These are phyloP conservation scores for Propithecus deckenii DNA, from an alignment of 2,797 vertebrate genomes.

Conservation along the genomic window DNA sequence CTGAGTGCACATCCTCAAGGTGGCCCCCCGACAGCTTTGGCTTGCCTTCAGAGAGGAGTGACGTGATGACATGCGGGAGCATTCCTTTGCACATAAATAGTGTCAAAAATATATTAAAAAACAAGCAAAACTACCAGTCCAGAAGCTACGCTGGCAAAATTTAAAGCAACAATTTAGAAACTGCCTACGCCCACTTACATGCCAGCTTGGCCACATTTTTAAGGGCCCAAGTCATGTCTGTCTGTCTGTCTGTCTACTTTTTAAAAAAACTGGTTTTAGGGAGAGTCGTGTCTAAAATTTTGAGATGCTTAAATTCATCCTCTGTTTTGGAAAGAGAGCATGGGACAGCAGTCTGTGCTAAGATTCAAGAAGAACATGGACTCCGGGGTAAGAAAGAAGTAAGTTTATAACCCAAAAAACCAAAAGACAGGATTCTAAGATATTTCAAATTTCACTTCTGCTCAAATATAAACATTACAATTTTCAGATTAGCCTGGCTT, in stretches of 20 bases:
- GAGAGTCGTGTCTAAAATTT: background rate
- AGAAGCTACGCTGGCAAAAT: constrained; percentile 6
- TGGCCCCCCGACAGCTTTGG: background rate
- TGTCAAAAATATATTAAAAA: constrained; percentile 16
- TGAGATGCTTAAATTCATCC: background rate
- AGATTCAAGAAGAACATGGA: background rate
- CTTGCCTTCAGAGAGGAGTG: background rate
- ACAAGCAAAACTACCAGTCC: background rate
- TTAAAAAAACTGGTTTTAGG: background rate
- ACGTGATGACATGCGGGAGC: background rate
- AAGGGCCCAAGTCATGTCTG: constrained; percentile 34
- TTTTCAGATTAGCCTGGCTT: background rate
- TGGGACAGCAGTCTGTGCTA: background rate
- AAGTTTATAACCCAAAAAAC: background rate
- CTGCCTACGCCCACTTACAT: background rate
- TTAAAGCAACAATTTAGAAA: constrained; percentile 40
- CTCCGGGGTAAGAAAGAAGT: background rate
- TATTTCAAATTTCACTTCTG: constrained; percentile 18
- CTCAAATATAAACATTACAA: background rate
- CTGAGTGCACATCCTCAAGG: background rate
- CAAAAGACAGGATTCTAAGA: background rate
- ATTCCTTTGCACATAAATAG: background rate
- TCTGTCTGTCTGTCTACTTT: constrained; percentile 18
- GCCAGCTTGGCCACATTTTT: constrained; percentile 40
- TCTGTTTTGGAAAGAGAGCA: background rate